Conservation (phyloP, 92 coral and sea anemone species). For the Epizoanthus rinbou region DNA sequence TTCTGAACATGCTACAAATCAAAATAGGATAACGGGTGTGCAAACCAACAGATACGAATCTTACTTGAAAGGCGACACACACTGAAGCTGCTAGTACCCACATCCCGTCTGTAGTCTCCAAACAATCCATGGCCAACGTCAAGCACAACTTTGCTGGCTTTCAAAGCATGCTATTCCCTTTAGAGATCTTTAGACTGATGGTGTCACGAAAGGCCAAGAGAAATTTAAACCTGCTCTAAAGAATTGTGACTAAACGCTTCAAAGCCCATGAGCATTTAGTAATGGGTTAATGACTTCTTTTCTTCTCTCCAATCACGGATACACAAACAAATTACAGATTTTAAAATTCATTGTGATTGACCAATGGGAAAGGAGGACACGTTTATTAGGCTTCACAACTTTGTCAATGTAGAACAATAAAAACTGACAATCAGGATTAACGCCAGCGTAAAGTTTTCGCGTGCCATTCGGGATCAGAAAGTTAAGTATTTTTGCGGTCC, state of each 20-base stretch:
- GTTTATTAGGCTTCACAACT: neutral
- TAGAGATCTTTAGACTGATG: neutral
- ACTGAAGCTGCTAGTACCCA: conserved; percentile 4
- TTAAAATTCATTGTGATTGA: conserved; percentile 13
- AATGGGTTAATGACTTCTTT: conserved; percentile 22
- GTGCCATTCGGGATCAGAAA: neutral
- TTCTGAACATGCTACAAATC: neutral
- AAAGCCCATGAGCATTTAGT: conserved; percentile 13
- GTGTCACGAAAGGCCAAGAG: conserved; percentile 2
- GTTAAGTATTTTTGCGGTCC: no score
- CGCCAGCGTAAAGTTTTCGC: neutral
- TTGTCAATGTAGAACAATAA: neutral
- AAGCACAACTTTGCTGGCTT: neutral
- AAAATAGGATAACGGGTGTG: neutral
- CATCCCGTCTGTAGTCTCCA: neutral
- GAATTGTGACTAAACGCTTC: neutral
- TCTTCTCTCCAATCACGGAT: conserved; percentile 14
- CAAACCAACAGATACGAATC: conserved; percentile 16
- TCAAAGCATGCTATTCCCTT: neutral
- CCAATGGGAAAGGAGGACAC: neutral
- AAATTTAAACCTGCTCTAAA: neutral
- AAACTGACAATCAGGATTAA: neutral
- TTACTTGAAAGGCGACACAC: conserved; percentile 35
- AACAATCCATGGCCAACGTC: neutral
- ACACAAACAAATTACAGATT: conserved; percentile 19